These are phyloP conservation scores for human DNA, from an alignment of 2,113 vertebrate species.

Conservation along the genomic window DNA sequence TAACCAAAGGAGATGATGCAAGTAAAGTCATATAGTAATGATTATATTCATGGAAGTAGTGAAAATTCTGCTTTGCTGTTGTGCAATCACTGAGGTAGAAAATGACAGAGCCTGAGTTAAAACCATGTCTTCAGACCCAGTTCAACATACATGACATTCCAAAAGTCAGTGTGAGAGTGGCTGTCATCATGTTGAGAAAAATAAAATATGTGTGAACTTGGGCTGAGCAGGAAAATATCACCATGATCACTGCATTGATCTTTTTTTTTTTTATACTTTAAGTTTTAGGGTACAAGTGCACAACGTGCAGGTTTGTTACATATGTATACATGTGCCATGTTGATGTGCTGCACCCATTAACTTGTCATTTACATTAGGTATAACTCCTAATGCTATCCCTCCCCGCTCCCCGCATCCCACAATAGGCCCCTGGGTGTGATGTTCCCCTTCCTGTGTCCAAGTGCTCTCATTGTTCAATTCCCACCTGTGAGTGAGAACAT, in stretches of 20 bases:
- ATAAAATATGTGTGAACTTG: neutral
- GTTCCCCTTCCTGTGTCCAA: no score
- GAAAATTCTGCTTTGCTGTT: neutral
- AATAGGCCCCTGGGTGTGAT: no score
- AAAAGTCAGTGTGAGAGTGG: neutral
- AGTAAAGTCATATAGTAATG: accelerated
- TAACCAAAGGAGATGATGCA: neutral
- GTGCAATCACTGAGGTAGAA: neutral
- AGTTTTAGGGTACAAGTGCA: no score
- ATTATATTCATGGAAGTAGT: accelerated
- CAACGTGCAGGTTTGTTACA: no score
- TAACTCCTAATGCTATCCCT: no score
- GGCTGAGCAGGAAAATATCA: neutral
- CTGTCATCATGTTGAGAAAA: neutral
- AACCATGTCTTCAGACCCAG: neutral
- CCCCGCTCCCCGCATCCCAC: no score
- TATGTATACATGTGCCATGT: no score
- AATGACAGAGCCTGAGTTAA: neutral
- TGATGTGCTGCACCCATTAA: no score
- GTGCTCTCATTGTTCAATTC: no score
- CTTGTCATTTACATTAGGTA: no score
- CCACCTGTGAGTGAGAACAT: no score
- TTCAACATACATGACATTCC: accelerated
- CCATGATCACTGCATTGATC: neutral
- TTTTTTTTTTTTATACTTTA: no score